These are phyloP conservation scores for Thelaira solivaga DNA, from an alignment of 2,888 invertebrate species.

Conservation along the genomic window DNA sequence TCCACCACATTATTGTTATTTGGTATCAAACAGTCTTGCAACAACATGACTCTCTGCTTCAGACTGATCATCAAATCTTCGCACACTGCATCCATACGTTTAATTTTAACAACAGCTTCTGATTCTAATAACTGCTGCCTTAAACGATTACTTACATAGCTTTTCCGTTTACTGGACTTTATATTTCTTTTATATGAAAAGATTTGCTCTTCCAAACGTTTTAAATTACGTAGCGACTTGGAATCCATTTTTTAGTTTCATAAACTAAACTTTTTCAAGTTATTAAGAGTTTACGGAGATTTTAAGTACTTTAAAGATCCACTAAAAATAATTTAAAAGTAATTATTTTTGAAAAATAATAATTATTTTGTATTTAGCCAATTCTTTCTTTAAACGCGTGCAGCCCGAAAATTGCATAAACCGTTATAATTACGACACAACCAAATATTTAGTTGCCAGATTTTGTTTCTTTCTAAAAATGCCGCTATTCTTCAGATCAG, in stretches of 20 bases:
- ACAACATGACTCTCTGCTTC: constrained; percentile 11
- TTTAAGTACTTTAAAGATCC: not conserved
- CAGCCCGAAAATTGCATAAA: not conserved
- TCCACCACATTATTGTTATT: not conserved
- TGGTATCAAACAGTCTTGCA: constrained; percentile 13
- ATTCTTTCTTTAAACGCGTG: constrained; percentile 19
- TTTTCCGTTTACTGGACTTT: constrained; percentile 4
- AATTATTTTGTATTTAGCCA: not conserved
- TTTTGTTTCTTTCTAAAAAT: no score
- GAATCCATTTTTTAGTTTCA: constrained; percentile 13
- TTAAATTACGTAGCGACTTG: constrained; percentile 1
- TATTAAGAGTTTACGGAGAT: constrained; percentile 7
- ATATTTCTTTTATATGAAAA: constrained; percentile 15
- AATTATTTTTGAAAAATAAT: not conserved
- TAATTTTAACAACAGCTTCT: constrained; percentile 35
- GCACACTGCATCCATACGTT: constrained; percentile 33
- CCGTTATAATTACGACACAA: constrained; percentile 31
- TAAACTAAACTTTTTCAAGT: not conserved
- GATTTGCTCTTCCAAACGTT: constrained; percentile 54
- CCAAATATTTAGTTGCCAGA: not conserved
- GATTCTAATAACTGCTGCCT: constrained; percentile 22
- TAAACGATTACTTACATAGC: constrained; percentile 13
- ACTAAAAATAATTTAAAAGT: no score
- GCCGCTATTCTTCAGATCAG: not conserved
- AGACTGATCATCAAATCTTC: constrained; percentile 21